phyloP scores from a whole-genome alignment of 2,797 vertebrate genomes.

The Myiothlypis coronata region DNA sequence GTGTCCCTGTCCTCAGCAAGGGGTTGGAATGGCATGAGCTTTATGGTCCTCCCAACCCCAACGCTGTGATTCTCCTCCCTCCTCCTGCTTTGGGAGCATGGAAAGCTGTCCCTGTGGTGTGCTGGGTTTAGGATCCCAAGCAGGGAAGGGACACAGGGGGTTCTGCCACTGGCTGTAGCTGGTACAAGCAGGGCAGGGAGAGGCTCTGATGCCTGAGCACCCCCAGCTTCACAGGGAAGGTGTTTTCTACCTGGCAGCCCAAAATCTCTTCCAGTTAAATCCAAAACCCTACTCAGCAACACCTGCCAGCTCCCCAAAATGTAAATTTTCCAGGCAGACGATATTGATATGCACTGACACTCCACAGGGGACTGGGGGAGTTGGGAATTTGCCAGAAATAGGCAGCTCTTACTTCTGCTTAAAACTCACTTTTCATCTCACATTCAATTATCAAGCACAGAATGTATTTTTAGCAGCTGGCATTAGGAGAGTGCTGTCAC shows the following conservation, averaged over 20 bases:
- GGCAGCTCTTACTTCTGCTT: conserved; percentile 1
- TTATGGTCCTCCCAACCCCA: not conserved
- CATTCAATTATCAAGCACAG: not conserved
- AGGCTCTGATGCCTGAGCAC: accelerated
- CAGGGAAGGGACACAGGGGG: accelerated
- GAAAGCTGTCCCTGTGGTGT: not conserved
- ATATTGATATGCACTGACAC: not conserved
- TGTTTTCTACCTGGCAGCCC: not conserved
- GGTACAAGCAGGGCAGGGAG: not conserved
- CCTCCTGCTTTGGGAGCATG: accelerated
- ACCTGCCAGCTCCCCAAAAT: not conserved
- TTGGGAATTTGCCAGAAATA: conserved; percentile 27
- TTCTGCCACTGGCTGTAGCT: not conserved
- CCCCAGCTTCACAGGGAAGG: not conserved
- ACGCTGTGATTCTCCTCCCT: not conserved
- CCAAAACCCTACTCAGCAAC: not conserved
- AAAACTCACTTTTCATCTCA: conserved; percentile 28
- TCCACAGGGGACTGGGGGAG: not conserved
- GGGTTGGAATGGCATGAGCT: not conserved
- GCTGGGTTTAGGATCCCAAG: accelerated
- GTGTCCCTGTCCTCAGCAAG: not conserved
- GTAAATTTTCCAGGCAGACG: not conserved
- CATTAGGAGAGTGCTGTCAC: not conserved
- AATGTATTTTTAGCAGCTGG: not conserved
- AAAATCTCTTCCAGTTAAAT: not conserved